Percentiles rank a stretch among this genome's conserved stretches.
Evolutionary conservation across 2,888 invertebrate species (phyloP).

Genomic region (Drosophila colorata): DNA sequence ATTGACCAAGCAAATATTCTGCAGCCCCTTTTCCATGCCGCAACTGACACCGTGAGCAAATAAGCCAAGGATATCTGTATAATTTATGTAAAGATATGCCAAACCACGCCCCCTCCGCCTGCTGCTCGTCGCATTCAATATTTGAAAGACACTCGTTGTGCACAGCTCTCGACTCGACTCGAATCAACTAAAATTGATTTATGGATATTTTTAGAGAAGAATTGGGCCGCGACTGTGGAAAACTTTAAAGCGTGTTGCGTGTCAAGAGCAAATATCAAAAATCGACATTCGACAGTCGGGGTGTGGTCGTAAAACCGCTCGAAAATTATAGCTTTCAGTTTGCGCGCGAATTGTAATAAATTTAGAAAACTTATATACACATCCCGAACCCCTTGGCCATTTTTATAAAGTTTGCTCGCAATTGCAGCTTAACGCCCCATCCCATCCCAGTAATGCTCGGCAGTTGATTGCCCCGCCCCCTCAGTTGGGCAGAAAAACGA

Average conservation of each 20-base stretch:
- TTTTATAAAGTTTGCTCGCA: slow-evolving; percentile 70
- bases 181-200: slow-evolving; percentile 75
- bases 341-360: slow-evolving; percentile 78
- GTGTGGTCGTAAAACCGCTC: slow-evolving; percentile 78
- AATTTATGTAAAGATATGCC: slow-evolving; percentile 74
- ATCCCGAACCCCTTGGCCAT: slow-evolving; percentile 43
- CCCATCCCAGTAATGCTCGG: slow-evolving; percentile 9
- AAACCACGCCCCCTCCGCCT: slow-evolving; percentile 30
- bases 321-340: slow-evolving; percentile 80
- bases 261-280: slow-evolving; percentile 80
- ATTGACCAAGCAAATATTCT: slow-evolving; percentile 74
- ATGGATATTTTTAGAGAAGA: slow-evolving; percentile 74
- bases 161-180: slow-evolving; percentile 37
- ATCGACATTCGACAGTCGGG: slow-evolving; percentile 76
- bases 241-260: slow-evolving; percentile 78
- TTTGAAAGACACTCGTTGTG: slow-evolving; percentile 62
- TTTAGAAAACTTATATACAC: slow-evolving; percentile 78
- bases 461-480: slow-evolving; percentile 32
- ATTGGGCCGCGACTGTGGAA: slow-evolving; percentile 10
- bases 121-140: slow-evolving; percentile 60
- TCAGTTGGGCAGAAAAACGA: slow-evolving; percentile 54
- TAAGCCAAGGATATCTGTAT: slow-evolving; percentile 64
- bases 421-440: slow-evolving; percentile 61
- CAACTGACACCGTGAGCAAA: slow-evolving; percentile 30
- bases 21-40: neutral